These are phyloP conservation scores for Silurus meridionalis DNA, from an alignment of 2,113 vertebrate species.

Conservation along the genomic window DNA sequence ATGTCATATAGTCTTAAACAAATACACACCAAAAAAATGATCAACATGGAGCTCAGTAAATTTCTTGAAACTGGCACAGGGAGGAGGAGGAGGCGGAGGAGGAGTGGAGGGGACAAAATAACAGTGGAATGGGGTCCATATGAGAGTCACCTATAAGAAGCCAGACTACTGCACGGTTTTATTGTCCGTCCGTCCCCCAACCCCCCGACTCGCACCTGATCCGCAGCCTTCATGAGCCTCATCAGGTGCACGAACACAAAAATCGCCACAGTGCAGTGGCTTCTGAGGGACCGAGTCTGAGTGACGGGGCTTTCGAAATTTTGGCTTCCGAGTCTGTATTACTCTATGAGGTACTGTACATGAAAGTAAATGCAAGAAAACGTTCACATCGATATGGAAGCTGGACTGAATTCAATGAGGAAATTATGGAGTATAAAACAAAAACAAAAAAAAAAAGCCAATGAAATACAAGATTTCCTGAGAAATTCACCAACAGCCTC, in stretches of 20 bases:
- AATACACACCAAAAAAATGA: neutral
- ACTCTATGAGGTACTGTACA: conserved; percentile 22
- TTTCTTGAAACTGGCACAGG: conserved; percentile 9
- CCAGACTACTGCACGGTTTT: neutral
- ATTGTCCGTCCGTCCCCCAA: no score
- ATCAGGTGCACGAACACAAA: neutral
- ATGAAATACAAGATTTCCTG: conserved; percentile 85
- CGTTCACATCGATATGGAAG: conserved; percentile 22
- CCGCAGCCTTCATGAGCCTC: neutral
- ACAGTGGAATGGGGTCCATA: neutral
- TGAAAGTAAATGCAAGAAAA: conserved; percentile 19
- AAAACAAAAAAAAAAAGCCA: conserved; percentile 62
- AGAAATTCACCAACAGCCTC: conserved; percentile 91
- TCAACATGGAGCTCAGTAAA: neutral
- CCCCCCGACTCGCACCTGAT: neutral
- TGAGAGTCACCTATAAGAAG: neutral
- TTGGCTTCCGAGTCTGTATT: conserved; percentile 20
- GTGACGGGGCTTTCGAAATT: neutral
- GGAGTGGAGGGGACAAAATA: neutral
- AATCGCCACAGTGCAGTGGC: neutral
- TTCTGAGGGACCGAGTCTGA: neutral
- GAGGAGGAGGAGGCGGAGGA: neutral
- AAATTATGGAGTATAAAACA: neutral
- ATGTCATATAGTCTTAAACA: conserved; percentile 31
- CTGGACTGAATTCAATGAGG: conserved; percentile 20